phyloP scores from a whole-genome alignment of 2,797 vertebrate species.

The Artibeus jamaicensis region DNA sequence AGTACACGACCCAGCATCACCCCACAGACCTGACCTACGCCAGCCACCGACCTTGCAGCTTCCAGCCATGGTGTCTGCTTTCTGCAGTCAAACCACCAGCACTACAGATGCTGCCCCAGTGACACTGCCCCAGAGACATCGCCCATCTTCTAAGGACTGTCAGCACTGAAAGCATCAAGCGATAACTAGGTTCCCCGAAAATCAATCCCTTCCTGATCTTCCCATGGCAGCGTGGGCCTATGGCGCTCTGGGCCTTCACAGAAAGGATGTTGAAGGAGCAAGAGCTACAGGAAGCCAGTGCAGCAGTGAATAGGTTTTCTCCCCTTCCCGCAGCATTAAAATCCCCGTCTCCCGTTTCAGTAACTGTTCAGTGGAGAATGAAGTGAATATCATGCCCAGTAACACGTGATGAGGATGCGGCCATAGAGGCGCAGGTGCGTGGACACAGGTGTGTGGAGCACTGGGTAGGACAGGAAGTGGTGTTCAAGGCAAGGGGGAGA shows the following conservation, averaged over 20 bases:
- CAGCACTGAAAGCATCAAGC: neutral
- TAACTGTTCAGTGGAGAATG: neutral
- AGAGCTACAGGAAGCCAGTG: fast-evolving
- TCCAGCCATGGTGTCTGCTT: neutral
- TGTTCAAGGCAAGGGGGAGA: neutral
- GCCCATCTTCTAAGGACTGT: neutral
- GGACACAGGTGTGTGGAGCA: neutral
- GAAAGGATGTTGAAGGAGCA: fast-evolving
- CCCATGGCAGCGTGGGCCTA: fast-evolving
- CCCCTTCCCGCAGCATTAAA: neutral
- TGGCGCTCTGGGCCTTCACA: fast-evolving
- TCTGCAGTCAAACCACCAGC: neutral
- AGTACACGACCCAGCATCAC: fast-evolving
- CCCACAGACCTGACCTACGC: fast-evolving
- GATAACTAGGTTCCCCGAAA: fast-evolving
- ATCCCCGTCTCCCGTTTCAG: neutral
- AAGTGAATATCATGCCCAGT: neutral
- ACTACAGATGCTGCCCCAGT: neutral
- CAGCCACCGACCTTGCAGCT: neutral
- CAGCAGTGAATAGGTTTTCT: fast-evolving
- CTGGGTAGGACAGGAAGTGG: neutral
- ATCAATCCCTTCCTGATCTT: fast-evolving
- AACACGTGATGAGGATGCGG: fast-evolving
- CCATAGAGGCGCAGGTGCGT: neutral
- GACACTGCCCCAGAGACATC: neutral